Percentiles rank a stretch among this genome's conserved stretches.
These are phyloP conservation scores for Anomalospiza imberbis DNA, from an alignment of 2,797 vertebrate species.

Conservation along the genomic window DNA sequence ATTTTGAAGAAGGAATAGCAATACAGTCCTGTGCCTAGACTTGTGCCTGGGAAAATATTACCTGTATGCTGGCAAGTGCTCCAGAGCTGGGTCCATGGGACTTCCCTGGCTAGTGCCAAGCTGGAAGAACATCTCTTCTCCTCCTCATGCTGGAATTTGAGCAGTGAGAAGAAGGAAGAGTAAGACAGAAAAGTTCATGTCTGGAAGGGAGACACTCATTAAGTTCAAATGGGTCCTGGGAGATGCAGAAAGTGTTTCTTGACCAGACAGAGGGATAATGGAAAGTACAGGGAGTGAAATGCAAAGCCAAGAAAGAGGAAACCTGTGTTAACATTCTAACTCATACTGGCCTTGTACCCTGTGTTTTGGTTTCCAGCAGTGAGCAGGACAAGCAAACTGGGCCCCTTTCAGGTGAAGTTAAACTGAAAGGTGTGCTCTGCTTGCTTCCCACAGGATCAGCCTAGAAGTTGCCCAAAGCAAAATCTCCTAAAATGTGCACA, in stretches of 20 bases:
- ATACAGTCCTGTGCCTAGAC: neutral
- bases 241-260: neutral
- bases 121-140: neutral
- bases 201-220: neutral
- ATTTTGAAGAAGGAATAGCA: neutral
- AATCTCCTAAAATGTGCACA: neutral
- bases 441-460: neutral
- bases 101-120: neutral
- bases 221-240: neutral
- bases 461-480: neutral
- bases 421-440: neutral
- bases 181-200: neutral
- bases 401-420: neutral
- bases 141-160: neutral
- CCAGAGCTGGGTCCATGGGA: neutral
- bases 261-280: neutral
- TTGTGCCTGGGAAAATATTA: neutral
- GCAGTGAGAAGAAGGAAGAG: rapidly evolving
- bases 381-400: neutral
- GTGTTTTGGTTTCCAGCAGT: rapidly evolving
- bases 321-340: neutral
- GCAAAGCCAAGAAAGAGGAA: neutral
- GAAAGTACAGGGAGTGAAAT: neutral
- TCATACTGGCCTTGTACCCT: neutral
- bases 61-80: neutral